Conservation (phyloP, 1,140 invertebrate genomes). For the Lordiphosa clarofinis region DNA sequence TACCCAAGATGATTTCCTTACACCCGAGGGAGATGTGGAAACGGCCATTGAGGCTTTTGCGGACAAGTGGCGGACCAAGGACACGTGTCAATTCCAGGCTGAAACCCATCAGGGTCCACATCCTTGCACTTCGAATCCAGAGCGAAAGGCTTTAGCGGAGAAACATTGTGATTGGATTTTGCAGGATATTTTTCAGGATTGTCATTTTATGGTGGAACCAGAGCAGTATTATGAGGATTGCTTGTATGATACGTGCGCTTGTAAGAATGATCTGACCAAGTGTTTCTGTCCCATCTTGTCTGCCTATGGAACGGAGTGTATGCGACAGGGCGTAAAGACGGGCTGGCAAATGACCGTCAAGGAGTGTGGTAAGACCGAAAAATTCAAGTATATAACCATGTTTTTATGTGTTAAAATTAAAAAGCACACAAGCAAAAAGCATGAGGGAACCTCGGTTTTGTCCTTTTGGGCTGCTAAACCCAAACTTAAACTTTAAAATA, state of each 20-base stretch:
- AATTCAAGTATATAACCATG: too few species aligned
- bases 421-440: too few species aligned
- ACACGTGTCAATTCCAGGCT: slow-evolving; percentile 84
- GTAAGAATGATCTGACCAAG: slow-evolving; percentile 83
- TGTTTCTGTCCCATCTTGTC: slow-evolving; percentile 91
- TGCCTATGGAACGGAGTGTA: slow-evolving; percentile 90
- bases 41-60: slow-evolving; percentile 88
- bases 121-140: slow-evolving; percentile 86
- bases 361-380: slow-evolving; percentile 82
- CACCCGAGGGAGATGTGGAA: slow-evolving; percentile 91
- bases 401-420: too few species aligned
- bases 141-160: slow-evolving; percentile 85
- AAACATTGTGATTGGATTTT: slow-evolving; percentile 86
- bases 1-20: slow-evolving; percentile 93
- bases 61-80: slow-evolving; percentile 92
- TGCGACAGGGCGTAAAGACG: slow-evolving; percentile 85
- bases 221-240: slow-evolving; percentile 89
- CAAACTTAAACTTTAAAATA: too few species aligned
- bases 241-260: slow-evolving; percentile 92
- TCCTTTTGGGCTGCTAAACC: too few species aligned
- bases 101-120: slow-evolving; percentile 81
- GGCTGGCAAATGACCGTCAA: slow-evolving; percentile 88
- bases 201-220: slow-evolving; percentile 89
- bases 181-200: slow-evolving; percentile 87
- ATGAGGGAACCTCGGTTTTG: too few species aligned